These are phyloP conservation scores for Gorilla gorilla DNA, from an alignment of 2,113 vertebrate species.

Conservation along the genomic window DNA sequence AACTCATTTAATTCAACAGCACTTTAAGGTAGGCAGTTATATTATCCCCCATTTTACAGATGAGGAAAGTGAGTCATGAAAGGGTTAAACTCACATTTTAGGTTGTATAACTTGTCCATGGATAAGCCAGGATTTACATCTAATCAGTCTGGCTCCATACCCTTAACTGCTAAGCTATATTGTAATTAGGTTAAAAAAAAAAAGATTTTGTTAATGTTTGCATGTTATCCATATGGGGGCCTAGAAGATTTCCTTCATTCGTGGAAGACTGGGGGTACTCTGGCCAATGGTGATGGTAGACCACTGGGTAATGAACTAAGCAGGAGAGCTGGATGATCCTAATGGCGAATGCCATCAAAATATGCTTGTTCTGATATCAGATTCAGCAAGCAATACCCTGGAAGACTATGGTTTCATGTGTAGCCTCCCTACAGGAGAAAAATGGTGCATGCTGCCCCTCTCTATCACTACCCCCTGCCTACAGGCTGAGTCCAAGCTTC, in stretches of 20 bases:
- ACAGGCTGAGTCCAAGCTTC: background rate
- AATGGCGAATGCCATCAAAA: background rate
- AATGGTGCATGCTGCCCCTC: background rate
- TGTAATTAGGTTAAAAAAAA: background rate
- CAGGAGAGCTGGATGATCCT: background rate
- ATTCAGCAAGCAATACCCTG: background rate
- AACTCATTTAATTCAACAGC: background rate
- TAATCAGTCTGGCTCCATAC: background rate
- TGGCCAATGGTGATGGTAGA: background rate
- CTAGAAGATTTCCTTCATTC: background rate
- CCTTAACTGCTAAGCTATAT: background rate
- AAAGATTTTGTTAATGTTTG: background rate
- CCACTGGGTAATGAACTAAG: background rate
- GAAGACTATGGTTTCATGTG: background rate
- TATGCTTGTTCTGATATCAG: background rate
- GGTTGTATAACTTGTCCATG: rapidly evolving
- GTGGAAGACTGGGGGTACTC: background rate
- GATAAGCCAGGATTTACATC: background rate
- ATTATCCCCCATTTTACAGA: background rate
- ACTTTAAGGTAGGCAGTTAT: background rate
- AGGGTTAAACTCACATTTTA: background rate
- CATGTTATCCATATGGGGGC: background rate
- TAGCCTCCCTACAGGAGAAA: background rate
- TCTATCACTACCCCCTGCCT: background rate
- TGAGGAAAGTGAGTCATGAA: background rate